Evolutionary conservation across 2,113 vertebrate genomes (phyloP), one percentile per base, ranked within the genome.

Genomic region (Pogona vitticeps): DNA sequence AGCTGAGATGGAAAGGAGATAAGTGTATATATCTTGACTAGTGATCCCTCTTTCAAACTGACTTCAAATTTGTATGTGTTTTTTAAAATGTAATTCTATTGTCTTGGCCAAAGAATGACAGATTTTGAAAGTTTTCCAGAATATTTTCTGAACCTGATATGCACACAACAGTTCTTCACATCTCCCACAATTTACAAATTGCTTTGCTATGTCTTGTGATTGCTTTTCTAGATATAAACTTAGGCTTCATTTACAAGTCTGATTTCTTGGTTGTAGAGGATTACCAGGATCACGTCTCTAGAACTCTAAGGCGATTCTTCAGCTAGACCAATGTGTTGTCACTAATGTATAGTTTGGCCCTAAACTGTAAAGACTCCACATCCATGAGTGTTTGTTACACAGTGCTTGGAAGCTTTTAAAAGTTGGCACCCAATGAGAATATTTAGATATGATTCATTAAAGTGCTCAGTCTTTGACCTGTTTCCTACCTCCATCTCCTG

Each of bases 381-480:
- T 88, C 42, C 1, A 1, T 21, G 5, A 18, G 1, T 85, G 58
- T 6, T 90, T 76, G 31, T 17, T 67, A 8, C 12, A 33, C 20
- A 76, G 18, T 36, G 8, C 86, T 52, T 87, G 84, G 13, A 63
- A 38, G 33, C 67, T 85, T 73, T 91, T 72, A n/a, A 84, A 86
- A 78, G 9, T 18, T 86, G 61, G 52, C 38, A 85, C 17, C 7
- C 20, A 23, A 0, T 76, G 56, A 81, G 72, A 58, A 65, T 88
- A 76, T 89, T 89, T 80, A 82, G 38, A 46, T 2, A 3, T 10
- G 42, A 91, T 82, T 87, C 0, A 1, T 89, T 8, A 90, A 0
- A 58, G 18, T 52, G 23, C 46, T 89, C 76, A 86, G 65, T 21
- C 56, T 90, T 52, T 88, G 79, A 91, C 90, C 83, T 93, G 84